A percentile compares a stretch with the other conserved stretches of the same genome.
Conservation (phyloP, 1,140 invertebrate genomes). For the Heliconius hermathena region DNA sequence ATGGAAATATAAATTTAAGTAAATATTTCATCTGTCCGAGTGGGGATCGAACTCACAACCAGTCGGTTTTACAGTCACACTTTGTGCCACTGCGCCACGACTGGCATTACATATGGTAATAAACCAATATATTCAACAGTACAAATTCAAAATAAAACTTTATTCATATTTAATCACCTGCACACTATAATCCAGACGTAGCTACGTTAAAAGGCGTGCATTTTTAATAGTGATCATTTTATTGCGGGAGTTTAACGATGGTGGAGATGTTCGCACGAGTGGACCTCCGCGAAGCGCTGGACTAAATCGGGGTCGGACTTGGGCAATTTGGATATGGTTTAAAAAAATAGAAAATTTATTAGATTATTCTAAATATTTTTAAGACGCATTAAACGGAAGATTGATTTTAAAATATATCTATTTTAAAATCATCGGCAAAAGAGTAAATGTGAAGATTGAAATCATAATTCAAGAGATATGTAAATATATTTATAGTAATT, state of each 20-base stretch:
- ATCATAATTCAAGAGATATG: no score
- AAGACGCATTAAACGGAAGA: no score
- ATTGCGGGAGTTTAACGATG: conserved; percentile 46
- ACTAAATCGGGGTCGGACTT: neutral
- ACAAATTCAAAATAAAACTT: neutral
- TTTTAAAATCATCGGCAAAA: no score
- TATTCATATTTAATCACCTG: neutral
- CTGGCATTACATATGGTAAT: neutral
- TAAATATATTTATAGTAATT: no score
- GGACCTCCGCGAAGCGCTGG: conserved; percentile 38
- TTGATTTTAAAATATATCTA: neutral
- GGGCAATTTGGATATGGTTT: neutral
- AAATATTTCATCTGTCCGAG: no score
- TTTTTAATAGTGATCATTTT: conserved; percentile 47
- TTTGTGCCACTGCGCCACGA: no score
- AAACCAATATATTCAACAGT: neutral
- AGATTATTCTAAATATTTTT: neutral
- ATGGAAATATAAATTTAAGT: no score
- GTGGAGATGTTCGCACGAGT: conserved; percentile 39
- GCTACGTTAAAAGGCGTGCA: conserved; percentile 29
- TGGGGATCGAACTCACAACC: no score
- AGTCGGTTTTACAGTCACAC: no score
- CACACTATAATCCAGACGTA: conserved; percentile 15
- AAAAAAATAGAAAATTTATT: neutral
- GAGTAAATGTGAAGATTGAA: no score